Percentiles rank a stretch among this genome's conserved stretches.
Conservation (phyloP, 2,113 vertebrate genomes). For the Cephalopterus ornatus region DNA sequence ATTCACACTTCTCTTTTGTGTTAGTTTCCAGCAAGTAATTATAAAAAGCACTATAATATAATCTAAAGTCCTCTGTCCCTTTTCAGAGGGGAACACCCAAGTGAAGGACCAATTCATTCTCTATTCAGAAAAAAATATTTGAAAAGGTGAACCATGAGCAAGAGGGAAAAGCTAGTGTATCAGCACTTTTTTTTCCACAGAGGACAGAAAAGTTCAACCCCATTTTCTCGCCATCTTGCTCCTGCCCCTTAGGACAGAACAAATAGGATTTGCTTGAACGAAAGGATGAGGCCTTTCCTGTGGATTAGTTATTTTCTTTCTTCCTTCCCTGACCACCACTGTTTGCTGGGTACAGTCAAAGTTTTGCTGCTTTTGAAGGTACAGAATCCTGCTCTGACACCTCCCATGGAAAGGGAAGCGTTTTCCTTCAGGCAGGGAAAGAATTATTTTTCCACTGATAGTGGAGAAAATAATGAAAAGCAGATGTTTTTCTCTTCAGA, state of each 20-base stretch:
- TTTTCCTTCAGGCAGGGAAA: neutral
- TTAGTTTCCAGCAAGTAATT: constrained; percentile 28
- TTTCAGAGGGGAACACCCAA: neutral
- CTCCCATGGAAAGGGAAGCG: neutral
- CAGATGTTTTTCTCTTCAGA: neutral
- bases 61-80: neutral
- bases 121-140: neutral
- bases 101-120: neutral
- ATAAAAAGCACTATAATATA: neutral
- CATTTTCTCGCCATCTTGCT: neutral
- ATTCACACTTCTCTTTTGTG: constrained; percentile 33
- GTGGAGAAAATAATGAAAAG: neutral
- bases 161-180: neutral
- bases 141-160: neutral
- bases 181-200: neutral
- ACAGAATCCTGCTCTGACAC: neutral
- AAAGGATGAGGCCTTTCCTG: neutral
- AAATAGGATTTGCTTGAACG: neutral
- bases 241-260: neutral
- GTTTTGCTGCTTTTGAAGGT: neutral
- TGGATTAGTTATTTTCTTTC: neutral
- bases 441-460: neutral
- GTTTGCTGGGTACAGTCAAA: neutral
- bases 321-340: neutral
- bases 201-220: neutral